Evolutionary conservation across 2,113 vertebrate genomes (phyloP), one percentile per base, ranked within the genome.

Genomic region (Dicrurus megarhynchus): DNA sequence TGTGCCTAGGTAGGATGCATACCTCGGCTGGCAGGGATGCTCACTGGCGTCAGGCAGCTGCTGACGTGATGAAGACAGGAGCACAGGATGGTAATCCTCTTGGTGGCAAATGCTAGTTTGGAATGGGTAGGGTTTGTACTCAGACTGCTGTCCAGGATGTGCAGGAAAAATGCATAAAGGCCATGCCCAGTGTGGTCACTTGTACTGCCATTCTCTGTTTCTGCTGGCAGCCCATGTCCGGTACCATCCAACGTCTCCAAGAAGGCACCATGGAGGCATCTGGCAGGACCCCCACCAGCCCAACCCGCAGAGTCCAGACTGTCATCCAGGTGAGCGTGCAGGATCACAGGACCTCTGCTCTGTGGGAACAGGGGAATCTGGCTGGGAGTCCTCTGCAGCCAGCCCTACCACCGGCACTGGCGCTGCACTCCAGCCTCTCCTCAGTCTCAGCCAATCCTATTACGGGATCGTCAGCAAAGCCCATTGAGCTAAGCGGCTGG

Each of bases 311-410:
- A 82, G 75, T 95, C 50, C 97, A 96, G 71, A 91, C 96, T 10
- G 33, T 95, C 41, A 73, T 97, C 16, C 98, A 98, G 98, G 98
- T 98, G 79, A 97, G 97, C 6, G 12, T 1, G 0, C 1, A 8
- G 23, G 39, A 49, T 30, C 3, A 1, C 4, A 4, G 71, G 41
- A 28, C 20, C 35, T 46, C 42, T 69, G 30, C 18, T 65, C 32
- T 24, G 4, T 4, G 3, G 39, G 39, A 47, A 26, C 2, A 2
- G 2, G 1, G 41, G 9, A 30, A 20, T 50, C 52, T 4, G 1
- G 3, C 26, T 8, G 1, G 37, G 46, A 84, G 27, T 37, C 37
- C 41, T 15, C 64, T 1, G 3, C 15, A 60, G 42, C 56, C 50
- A 44, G 78, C 60, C 60, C 33, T 33, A 26, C 52, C 39, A 24